Base-by-base conservation (phyloP, 2,888 invertebrate genomes). In the Chrysolina haemoptera region DNA sequence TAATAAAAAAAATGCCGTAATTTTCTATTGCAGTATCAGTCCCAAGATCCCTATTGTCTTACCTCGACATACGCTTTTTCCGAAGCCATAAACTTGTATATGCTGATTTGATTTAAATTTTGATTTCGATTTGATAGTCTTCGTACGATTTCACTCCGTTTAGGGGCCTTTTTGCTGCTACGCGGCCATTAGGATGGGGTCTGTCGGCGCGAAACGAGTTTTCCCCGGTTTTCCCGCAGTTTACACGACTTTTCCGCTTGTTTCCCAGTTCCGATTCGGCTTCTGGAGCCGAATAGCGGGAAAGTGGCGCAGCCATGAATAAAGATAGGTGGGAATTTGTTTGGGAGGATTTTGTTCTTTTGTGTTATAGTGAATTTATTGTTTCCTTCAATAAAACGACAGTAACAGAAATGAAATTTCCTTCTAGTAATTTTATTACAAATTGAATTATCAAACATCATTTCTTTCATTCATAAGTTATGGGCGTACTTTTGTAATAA, bases 31-130 rank as follows among this genome's bases (percentile, higher is more conserved):
- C 43, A 40, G 20, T 64, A 6, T 27, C 64, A 64, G 53, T 40
- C 63, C 11, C 20, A 55, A 65, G 48, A 50, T 64, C 22, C 53
- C 35, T 18, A 12, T 63, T 16, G 22, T 41, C 64, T 64, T 70
- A 67, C 67, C 46, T 20, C 71, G 65, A 40, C 22, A 67, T 16
- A 67, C 67, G 27, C n/a, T 67, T 35, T 14, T 53, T 55, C 20
- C 16, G 16, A 53, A 67, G 78, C 75, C 67, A 76, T 80, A 80
- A 79, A 80, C 72, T 78, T 79, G 78, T 78, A 79, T 77, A 71
- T 73, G 73, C 27, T 50, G 66, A 70, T 73, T 50, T 74, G 77
- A 79, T 82, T 81, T 77, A 79, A 83, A 80, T 81, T 82, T 79
- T 79, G 82, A 82, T 81, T 81, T 76, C 74, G 74, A 73, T 79